phyloP scores from a whole-genome alignment of 2,113 vertebrate species.

The Alligator sinensis region DNA sequence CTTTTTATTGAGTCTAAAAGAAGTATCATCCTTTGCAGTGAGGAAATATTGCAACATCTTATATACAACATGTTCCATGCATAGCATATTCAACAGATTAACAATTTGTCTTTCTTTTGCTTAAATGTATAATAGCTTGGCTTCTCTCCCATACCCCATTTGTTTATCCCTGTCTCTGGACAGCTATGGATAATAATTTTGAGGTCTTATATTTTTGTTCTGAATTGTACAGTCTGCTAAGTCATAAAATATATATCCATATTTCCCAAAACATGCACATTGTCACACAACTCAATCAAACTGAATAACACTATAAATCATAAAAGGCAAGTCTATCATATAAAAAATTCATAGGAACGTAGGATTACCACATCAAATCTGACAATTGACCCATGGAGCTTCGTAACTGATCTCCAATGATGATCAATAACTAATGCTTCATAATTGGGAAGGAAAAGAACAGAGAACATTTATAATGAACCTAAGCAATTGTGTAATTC shows the following conservation, averaged over 20 bases:
- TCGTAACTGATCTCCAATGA: background rate
- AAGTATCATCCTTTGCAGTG: background rate
- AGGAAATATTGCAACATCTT: background rate
- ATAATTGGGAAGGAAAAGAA: background rate
- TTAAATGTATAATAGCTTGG: background rate
- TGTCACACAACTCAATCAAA: background rate
- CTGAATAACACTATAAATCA: background rate
- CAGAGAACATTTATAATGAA: background rate
- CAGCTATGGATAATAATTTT: background rate
- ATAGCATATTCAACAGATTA: background rate
- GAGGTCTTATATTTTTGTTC: background rate
- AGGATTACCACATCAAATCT: background rate
- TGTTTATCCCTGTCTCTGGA: background rate
- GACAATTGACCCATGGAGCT: background rate
- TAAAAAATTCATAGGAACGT: background rate
- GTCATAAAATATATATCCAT: fast-evolving
- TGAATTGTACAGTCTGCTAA: background rate
- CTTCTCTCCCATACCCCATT: background rate
- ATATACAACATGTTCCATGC: background rate
- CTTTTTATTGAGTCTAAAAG: background rate
- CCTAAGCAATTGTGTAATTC: background rate
- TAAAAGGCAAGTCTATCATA: background rate
- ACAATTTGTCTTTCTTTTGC: background rate
- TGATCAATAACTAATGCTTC: background rate
- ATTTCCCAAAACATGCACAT: fast-evolving